Base-by-base conservation (phyloP, 2,797 vertebrate genomes). In the Bucorvus abyssinicus region DNA sequence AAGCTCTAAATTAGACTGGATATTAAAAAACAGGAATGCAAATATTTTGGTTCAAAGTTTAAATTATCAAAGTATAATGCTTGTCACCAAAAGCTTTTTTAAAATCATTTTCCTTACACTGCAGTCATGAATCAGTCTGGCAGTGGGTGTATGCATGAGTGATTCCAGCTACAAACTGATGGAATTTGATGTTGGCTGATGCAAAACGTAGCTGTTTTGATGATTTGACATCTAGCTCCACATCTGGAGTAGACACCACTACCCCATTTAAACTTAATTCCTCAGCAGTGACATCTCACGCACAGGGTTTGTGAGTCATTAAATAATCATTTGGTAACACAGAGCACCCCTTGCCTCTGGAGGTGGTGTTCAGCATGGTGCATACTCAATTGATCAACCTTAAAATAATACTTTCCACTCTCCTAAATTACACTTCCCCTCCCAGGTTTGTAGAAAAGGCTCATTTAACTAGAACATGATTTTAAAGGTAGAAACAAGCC, bases 11-110 rank as follows among this genome's bases (percentile, higher is more conserved):
- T 52, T 83, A 71, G 95, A 89, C 79, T 88, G 89, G 88, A 85
- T 96, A 89, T 83, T 87, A 87, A 80, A 95, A 95, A 94, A 90
- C 18, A 12, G 32, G 78, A 94, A 94, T 94, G 87, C 84, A 97
- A 97, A 97, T 95, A 96, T 97, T 96, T 97, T 90, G 70, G 61
- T 96, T 97, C 90, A 96, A 96, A 97, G 87, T 93, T 95, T 96
- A 97, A 96, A 96, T 96, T 93, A 89, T 71, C 84, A 13, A 95
- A 95, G 89, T 89, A 74, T 65, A 94, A 76, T 71, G 84, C 56
- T 97, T 97, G 95, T 94, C 95, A 97, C 56, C n/a, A 89, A 96
- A 82, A 93, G 17, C 32, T 87, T 94, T 56, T 89, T 85, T 47
- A 5, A 94, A 96, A 95, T 95, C 0, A 87, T 91, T 94, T 97